Base-by-base conservation (phyloP, 2,888 invertebrate genomes). In the Callimorpha dominula region DNA sequence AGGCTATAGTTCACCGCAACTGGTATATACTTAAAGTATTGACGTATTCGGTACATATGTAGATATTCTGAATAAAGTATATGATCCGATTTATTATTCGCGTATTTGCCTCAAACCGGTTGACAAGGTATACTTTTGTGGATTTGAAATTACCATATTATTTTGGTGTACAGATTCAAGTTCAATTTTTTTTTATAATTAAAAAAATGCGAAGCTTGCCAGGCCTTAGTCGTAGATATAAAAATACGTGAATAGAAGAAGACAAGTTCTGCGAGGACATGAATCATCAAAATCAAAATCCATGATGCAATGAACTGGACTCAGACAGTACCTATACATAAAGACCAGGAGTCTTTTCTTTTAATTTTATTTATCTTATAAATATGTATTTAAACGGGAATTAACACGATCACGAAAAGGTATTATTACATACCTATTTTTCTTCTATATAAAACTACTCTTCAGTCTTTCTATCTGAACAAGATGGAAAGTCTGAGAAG, bases 51-150 rank as follows among this genome's bases (percentile, higher is more conserved):
- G 14, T n/a, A 50, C 42, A 64, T 63, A 70, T 42, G 62, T 31
- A 52, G 31, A 63, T 43, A 50, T 14, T 3, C 17, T n/a, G 2
- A 63, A 69, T 64, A 11, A 65, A 54, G 20, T 70, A 63, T 50
- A 31, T 63, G 64, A 52, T 64, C 52, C 43, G 62, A 63, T 70
- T 64, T n/a, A n/a, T n/a, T n/a, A n/a, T n/a, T n/a, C n/a, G n/a
- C 43, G 54, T 49, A 54, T 68, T 60, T 8, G 20, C 31, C 20
- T 43, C 70, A 17, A 65, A 70, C 70, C 43, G 64, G 70, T 64
- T 15, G 17, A n/a, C 42, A 12, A 52, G 40, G n/a, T 63, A 17
- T 70, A 64, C 64, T 31, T 64, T 54, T 20, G n/a, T 49, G 64
- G 63, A 68, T 17, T 54, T 64, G 0, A 20, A 14, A 70, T 64